Evolutionary conservation across 2,888 invertebrate genomes (phyloP), one percentile per base, ranked within the genome.

Genomic region (Caenorhabditis virilis): DNA sequence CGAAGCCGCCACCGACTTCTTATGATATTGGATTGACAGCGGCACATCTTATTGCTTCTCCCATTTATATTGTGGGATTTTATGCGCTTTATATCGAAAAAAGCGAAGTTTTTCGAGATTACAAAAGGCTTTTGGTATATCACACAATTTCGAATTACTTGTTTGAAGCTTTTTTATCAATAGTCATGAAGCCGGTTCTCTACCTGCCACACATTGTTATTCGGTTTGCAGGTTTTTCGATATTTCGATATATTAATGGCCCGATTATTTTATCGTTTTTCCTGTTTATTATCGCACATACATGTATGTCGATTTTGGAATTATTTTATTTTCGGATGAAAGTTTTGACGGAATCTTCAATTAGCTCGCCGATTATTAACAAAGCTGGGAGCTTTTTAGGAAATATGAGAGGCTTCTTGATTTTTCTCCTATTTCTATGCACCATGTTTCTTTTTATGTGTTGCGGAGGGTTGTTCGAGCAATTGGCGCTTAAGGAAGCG

Each of bases 301-400:
- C 61, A 5, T 45, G 46, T 35, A 47, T 45, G 50, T 61, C 61
- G 5, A 61, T 55, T 33, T n/a, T 61, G 2, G 55, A 61, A 48
- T 26, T 61, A n/a, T 55, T 61, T 26, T 22, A 56, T 26, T 61
- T 56, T 41, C 55, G 61, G n/a, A 56, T 61, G 47, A 56, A 48
- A 43, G 18, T 61, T n/a, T 51, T 61, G 9, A 35, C 46, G 11
- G 38, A 48, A 6, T 51, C 41, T 36, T 42, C 38, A 47, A 13
- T 9, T 30, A 30, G 13, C 13, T 6, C 6, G 30, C 7, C 6
- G 30, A 9, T 6, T 6, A 30, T 30, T 13, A 30, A 30, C 7
- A 30, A 30, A 30, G 6, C 30, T 9, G 6, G 6, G 6, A 6
- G 13, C 13, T 30, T 30, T 30, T 6, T 30, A 9, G 6, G 7